These are phyloP conservation scores for Dicerorhinus sumatrensis DNA, from an alignment of 2,113 vertebrate genomes.

Conservation along the genomic window DNA sequence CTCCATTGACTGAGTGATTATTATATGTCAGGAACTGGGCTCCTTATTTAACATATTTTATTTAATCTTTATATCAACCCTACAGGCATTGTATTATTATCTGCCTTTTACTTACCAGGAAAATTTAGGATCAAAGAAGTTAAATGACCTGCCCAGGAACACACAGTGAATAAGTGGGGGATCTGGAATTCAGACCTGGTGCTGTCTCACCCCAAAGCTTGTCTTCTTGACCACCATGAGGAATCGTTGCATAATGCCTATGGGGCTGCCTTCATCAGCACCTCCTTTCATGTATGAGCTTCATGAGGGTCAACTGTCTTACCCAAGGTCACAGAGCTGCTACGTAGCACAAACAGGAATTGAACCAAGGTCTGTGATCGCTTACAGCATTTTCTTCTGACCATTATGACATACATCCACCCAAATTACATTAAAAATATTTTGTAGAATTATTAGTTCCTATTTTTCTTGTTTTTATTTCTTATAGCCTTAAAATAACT, in stretches of 20 bases:
- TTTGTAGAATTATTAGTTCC: not conserved
- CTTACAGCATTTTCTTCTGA: not conserved
- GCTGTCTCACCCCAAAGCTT: not conserved
- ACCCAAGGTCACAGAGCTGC: not conserved
- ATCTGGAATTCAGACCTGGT: not conserved
- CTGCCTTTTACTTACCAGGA: not conserved
- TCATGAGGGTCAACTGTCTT: not conserved
- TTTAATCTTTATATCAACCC: not conserved
- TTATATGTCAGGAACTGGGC: not conserved
- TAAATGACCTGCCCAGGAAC: not conserved
- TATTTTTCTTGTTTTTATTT: constrained; percentile 39
- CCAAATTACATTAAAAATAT: not conserved
- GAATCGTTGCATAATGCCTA: not conserved
- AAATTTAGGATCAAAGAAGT: not conserved
- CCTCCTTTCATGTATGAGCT: not conserved
- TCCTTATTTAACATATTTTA: not conserved
- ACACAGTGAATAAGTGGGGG: not conserved
- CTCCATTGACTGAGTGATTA: not conserved
- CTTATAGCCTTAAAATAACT: not conserved
- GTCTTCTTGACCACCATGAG: not conserved
- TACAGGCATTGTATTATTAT: not conserved
- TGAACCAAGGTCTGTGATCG: not conserved
- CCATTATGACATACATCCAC: not conserved
- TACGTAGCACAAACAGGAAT: not conserved
- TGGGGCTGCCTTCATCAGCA: not conserved